These are phyloP conservation scores for Heterocephalus glaber DNA, from an alignment of 2,113 vertebrate genomes.

Conservation along the genomic window DNA sequence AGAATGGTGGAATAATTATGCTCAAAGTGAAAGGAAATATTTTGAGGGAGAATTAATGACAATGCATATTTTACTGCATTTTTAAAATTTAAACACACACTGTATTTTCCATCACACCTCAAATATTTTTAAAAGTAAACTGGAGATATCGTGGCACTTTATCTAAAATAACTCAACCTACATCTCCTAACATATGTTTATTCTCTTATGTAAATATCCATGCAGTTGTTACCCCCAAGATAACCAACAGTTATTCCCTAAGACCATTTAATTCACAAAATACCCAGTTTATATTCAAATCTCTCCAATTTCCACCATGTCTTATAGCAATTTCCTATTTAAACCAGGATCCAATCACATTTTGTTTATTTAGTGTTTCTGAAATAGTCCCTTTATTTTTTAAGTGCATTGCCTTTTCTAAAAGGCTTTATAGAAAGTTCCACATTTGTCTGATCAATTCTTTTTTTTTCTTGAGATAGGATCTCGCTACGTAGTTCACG, in stretches of 20 bases:
- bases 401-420: conserved; percentile 13
- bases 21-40: neutral
- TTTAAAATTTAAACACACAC: neutral
- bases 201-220: neutral
- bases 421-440: conserved; percentile 27
- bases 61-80: neutral
- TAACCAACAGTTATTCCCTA: conserved; percentile 33
- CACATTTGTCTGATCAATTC: neutral
- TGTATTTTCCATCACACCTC: neutral
- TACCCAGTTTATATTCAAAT: neutral
- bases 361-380: conserved; percentile 6
- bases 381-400: neutral
- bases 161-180: conserved; percentile 8
- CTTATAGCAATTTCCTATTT: conserved; percentile 2
- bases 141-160: neutral
- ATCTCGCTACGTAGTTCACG: neutral
- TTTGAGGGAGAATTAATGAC: neutral
- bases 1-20: neutral
- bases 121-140: neutral
- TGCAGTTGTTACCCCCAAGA: neutral
- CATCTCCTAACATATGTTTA: neutral
- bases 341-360: neutral
- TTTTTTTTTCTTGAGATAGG: neutral
- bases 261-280: neutral
- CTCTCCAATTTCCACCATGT: neutral